phyloP scores from a whole-genome alignment of 2,797 vertebrate species.

The Esox masquinongy region DNA sequence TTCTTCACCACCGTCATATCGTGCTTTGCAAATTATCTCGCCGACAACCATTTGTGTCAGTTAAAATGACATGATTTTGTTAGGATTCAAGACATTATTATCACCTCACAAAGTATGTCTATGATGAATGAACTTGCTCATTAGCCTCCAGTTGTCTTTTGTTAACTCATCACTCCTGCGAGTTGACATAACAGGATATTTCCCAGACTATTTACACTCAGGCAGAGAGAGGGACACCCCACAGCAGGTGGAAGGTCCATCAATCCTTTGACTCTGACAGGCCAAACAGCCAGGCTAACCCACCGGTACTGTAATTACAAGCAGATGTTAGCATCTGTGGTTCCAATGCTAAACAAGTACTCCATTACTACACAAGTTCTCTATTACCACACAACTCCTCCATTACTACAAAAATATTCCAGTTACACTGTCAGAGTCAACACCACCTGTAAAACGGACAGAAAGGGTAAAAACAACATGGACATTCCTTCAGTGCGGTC shows the following conservation, averaged over 20 bases:
- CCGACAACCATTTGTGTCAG: background rate
- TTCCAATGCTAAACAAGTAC: constrained; percentile 59
- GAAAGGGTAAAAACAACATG: background rate
- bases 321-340: constrained; percentile 62
- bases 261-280: constrained; percentile 30
- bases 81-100: background rate
- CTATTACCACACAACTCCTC: no score
- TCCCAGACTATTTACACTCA: background rate
- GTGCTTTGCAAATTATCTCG: background rate
- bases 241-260: constrained; percentile 41
- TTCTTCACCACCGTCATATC: background rate
- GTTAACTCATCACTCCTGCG: background rate
- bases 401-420: no score
- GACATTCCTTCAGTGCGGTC: background rate
- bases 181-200: background rate
- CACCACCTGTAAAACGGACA: constrained; percentile 37
- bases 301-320: constrained; percentile 54
- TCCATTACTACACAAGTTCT: constrained; percentile 40
- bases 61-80: background rate
- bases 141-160: background rate
- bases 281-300: constrained; percentile 4
- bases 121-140: background rate
- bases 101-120: background rate
- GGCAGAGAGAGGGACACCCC: constrained; percentile 15
- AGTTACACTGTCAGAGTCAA: constrained; percentile 33